Evolutionary conservation across 2,888 invertebrate genomes (phyloP).

Genomic region (Morpho deidamia): DNA sequence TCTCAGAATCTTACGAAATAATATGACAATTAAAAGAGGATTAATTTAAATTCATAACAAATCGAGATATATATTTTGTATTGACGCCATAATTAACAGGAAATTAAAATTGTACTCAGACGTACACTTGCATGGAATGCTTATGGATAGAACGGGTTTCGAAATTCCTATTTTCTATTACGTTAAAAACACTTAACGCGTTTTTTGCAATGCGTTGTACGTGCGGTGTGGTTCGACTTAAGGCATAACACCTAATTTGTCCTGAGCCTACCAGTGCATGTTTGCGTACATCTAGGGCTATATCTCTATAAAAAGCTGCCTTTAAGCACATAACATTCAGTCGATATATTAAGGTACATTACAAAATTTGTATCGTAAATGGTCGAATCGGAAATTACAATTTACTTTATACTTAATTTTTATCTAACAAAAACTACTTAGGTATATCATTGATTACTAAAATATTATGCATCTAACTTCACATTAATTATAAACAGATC

Average conservation of each 20-base stretch:
- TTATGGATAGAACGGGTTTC: too few relatives aligned
- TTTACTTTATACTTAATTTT: neutral
- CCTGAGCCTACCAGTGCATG: neutral
- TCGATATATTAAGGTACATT: slow-evolving; percentile 27
- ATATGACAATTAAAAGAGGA: too few relatives aligned
- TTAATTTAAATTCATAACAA: too few relatives aligned
- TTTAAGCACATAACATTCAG: slow-evolving; percentile 26
- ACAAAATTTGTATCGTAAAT: slow-evolving; percentile 7
- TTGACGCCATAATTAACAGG: too few relatives aligned
- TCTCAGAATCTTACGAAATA: too few relatives aligned
- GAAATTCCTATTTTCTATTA: too few relatives aligned
- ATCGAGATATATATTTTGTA: too few relatives aligned
- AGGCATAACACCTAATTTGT: neutral
- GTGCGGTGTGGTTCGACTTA: neutral
- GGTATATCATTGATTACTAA: slow-evolving; percentile 1
- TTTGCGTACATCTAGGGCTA: neutral
- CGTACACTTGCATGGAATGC: too few relatives aligned
- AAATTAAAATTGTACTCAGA: too few relatives aligned
- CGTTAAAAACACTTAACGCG: too few relatives aligned
- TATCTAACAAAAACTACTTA: slow-evolving; percentile 1
- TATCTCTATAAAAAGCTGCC: neutral
- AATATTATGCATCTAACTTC: slow-evolving; percentile 1
- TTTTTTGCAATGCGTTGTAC: too few relatives aligned
- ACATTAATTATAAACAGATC: slow-evolving; percentile 4
- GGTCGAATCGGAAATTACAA: slow-evolving; percentile 5